Base-by-base conservation (phyloP, 2,797 vertebrate species). In the Xenopus petersii region DNA sequence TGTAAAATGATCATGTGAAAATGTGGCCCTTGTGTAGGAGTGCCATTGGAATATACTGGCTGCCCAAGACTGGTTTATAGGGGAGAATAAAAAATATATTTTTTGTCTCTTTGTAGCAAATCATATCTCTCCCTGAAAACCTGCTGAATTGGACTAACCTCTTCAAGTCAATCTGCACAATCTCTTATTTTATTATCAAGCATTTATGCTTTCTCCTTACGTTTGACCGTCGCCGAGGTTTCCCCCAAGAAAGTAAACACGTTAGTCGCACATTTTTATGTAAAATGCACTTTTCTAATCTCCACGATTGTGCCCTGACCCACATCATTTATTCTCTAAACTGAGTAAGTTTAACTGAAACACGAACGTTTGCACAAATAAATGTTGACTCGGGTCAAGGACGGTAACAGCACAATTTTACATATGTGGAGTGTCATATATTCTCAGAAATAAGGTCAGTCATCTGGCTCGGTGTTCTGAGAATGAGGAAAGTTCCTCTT, bases 321-420 rank as follows among this genome's bases (percentile, higher is more conserved):
- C 71, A 30, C 47, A 73, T 78, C 58, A 78, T 68, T 73, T 78
- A 78, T 78, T 68, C 76, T 54, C 56, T 58, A 78, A 78, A 73
- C 67, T 71, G 49, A 51, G 71, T 58, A 64, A 73, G 36, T 60
- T 26, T 73, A 26, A 70, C 71, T 60, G 60, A 78, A 78, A 78
- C 47, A 49, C 71, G 12, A 51, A 51, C 71, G 61, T 78, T 73
- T 70, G 76, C 76, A 78, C 76, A 78, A 78, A 78, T 78, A 78
- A 78, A 78, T 70, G 76, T 73, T 78, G 76, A 78, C 76, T 78
- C 60, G 46, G 76, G 76, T 78, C 76, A 78, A 78, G 76, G 76
- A 73, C 76, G 65, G 71, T 64, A 67, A 59, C 76, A 65, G 36
- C 16, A 24, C 66, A 60, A 62, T 64, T 73, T 65, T 73, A 73